Evolutionary conservation across 2,797 vertebrate species (phyloP), one percentile per base, ranked within the genome.

Genomic region (Perodicticus potto): DNA sequence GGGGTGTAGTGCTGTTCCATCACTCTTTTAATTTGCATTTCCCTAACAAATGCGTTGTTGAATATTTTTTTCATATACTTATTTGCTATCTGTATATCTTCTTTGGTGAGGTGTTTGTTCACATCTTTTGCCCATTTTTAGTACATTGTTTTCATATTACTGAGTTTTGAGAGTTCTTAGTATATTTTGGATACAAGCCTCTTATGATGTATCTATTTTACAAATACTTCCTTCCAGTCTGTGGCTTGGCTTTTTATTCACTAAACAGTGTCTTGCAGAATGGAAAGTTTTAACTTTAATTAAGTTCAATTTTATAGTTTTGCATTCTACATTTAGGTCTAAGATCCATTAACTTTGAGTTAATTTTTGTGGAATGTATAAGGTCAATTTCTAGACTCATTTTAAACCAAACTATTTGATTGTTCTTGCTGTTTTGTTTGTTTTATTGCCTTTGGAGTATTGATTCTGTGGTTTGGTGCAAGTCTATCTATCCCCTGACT

Each of bases 321-420:
- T 40, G 29, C 22, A 76, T 69, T 95, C 86, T 83, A 65, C 59
- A 67, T 65, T 82, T 90, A 74, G 23, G 27, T 49, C 57, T 93
- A 23, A 80, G 70, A 94, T 84, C 45, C 43, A 65, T n/a, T n/a
- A n/a, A n/a, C 34, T 72, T 93, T 93, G 34, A 72, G 63, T 65
- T 65, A 40, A 78, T 57, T 72, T 77, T 93, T 89, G 16, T 83
- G 23, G 59, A 89, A 86, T 57, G 59, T 23, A 3, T 90, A 63
- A 53, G 5, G 20, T 85, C n/a, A 53, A n/a, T 59, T 5, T 76
- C n/a, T 57, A 89, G 32, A 91, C 67, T 91, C 10, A 74, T 57
- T 85, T 94, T 55, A 83, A 72, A 40, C 1, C 67, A 57, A 37
- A 2, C 29, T 89, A 7, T 61, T 61, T 61, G 59, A 59, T 83